Conservation (phyloP, 2,888 invertebrate genomes). For the Agriopis aurantiaria region DNA sequence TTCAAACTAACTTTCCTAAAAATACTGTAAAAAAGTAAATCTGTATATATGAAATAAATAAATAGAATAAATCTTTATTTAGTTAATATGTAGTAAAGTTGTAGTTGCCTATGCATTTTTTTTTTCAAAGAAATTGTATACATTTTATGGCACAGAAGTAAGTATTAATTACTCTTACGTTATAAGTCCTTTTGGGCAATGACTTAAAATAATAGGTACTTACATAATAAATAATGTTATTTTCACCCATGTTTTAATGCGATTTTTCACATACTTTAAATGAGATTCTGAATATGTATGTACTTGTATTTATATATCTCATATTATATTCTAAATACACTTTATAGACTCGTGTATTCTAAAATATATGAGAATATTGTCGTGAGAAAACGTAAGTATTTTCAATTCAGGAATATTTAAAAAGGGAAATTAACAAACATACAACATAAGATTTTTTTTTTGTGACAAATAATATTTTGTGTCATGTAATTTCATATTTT, state of each 20-base stretch:
- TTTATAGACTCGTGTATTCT: too few relatives aligned
- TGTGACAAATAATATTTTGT: slow-evolving; percentile 5
- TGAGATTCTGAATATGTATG: not conserved
- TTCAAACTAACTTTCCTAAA: too few relatives aligned
- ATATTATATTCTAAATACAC: too few relatives aligned
- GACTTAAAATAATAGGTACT: not conserved
- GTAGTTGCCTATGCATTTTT: not conserved
- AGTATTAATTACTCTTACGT: slow-evolving; percentile 5
- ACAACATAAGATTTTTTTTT: slow-evolving; percentile 1
- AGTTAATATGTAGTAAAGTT: too few relatives aligned
- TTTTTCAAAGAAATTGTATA: not conserved
- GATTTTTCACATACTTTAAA: not conserved
- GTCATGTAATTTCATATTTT: slow-evolving; percentile 17
- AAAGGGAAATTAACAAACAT: not conserved
- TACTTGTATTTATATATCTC: too few relatives aligned
- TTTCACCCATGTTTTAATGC: not conserved
- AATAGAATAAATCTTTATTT: too few relatives aligned
- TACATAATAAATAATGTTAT: not conserved
- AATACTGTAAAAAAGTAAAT: too few relatives aligned
- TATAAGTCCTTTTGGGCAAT: not conserved
- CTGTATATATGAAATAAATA: too few relatives aligned
- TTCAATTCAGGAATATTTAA: not conserved
- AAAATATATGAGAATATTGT: not conserved
- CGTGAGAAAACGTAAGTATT: not conserved
- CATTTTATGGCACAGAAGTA: slow-evolving; percentile 24